These are phyloP conservation scores for Rhinella marina DNA, from an alignment of 2,797 vertebrate species.

Conservation along the genomic window DNA sequence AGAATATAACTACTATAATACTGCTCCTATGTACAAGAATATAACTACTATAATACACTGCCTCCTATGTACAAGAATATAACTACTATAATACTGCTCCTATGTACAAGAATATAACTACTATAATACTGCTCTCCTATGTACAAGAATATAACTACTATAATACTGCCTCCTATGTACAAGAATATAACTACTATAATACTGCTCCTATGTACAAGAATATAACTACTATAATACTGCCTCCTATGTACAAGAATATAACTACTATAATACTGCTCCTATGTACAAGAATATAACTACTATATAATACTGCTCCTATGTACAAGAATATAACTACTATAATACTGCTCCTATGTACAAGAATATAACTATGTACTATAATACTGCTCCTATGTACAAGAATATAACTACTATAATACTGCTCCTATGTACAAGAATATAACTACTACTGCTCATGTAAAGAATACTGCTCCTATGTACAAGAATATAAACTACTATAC, in stretches of 20 bases:
- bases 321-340: constrained; percentile 6
- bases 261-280: constrained; percentile 2
- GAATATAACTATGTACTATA: constrained; percentile 12
- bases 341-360: not conserved
- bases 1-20: constrained; percentile 14
- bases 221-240: constrained; percentile 15
- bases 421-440: not conserved
- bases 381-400: not conserved
- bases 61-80: not conserved
- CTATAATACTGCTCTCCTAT: constrained; percentile 11
- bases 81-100: not conserved
- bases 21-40: not conserved
- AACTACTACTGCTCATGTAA: too few species aligned
- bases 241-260: not conserved
- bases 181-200: constrained; percentile 8
- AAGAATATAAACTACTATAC: constrained; percentile 7
- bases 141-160: not conserved
- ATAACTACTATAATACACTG: too few species aligned
- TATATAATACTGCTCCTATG: constrained; percentile 4
- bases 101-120: constrained; percentile 13
- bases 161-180: constrained; percentile 7
- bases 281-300: constrained; percentile 1
- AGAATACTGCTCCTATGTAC: constrained; percentile 6
- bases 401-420: too few species aligned
- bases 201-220: not conserved